Percentiles rank a stretch among this genome's conserved stretches.
These are phyloP conservation scores for Drosophila tristis DNA, from an alignment of 1,140 invertebrate genomes.

Conservation along the genomic window DNA sequence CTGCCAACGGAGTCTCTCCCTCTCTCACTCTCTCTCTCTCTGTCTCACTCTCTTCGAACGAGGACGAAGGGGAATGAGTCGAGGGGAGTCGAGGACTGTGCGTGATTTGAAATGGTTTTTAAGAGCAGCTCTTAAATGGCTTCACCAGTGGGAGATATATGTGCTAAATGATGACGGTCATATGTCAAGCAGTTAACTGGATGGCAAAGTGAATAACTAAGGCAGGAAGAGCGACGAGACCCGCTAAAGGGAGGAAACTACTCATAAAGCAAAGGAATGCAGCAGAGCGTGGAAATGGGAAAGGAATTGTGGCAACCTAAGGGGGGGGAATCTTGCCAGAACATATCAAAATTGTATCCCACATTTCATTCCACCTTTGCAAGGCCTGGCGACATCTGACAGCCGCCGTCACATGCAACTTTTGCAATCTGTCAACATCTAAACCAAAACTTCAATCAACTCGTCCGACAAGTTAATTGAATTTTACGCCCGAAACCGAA, in stretches of 20 bases:
- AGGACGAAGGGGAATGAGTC: not conserved
- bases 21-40: not conserved
- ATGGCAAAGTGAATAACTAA: constrained; percentile 16
- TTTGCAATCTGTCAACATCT: constrained; percentile 38
- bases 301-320: not conserved
- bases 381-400: constrained; percentile 5
- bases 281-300: no score
- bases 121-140: constrained; percentile 51
- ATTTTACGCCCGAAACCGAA: constrained; percentile 35
- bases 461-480: constrained; percentile 64
- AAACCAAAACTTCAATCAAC: constrained; percentile 54
- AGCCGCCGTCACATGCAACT: constrained; percentile 9
- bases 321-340: not conserved
- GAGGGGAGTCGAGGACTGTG: constrained; percentile 23
- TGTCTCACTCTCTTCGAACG: not conserved
- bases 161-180: constrained; percentile 67
- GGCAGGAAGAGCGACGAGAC: no score
- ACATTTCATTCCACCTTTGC: not conserved
- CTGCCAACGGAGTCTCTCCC: constrained; percentile 27
- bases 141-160: constrained; percentile 25
- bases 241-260: no score
- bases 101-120: constrained; percentile 68
- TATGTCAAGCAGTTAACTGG: constrained; percentile 68
- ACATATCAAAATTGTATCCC: constrained; percentile 18
- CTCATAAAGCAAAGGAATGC: no score